These are phyloP conservation scores for Phlogophora meticulosa DNA, from an alignment of 2,888 invertebrate species.

Conservation along the genomic window DNA sequence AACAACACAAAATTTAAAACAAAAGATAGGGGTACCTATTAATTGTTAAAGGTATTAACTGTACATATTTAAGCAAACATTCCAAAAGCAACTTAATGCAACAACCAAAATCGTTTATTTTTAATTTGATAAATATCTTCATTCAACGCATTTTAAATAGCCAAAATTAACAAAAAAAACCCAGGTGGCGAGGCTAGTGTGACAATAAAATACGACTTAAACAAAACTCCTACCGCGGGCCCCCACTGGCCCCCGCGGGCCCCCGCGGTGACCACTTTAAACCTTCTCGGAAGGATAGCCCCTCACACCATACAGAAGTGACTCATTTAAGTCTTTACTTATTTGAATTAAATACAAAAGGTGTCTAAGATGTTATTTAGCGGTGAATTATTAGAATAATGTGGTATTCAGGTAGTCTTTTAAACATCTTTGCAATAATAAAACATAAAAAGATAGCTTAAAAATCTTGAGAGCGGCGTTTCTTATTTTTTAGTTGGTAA, in stretches of 20 bases:
- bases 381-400: slow-evolving; percentile 54
- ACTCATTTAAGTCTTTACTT: slow-evolving; percentile 65
- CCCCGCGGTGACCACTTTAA: slow-evolving; percentile 78
- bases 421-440: slow-evolving; percentile 12
- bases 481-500: not conserved
- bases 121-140: slow-evolving; percentile 46
- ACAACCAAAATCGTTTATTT: slow-evolving; percentile 3
- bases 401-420: slow-evolving; percentile 57
- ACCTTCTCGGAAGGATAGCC: slow-evolving; percentile 78
- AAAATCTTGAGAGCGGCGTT: not conserved
- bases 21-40: not conserved
- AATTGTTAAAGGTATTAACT: not conserved
- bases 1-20: not conserved
- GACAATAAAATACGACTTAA: slow-evolving; percentile 73
- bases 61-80: not conserved
- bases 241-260: slow-evolving; percentile 80
- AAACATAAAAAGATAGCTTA: not conserved
- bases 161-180: slow-evolving; percentile 56
- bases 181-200: slow-evolving; percentile 68
- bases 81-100: not conserved
- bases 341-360: slow-evolving; percentile 60
- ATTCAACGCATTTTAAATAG: slow-evolving; percentile 53
- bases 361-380: slow-evolving; percentile 53
- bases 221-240: slow-evolving; percentile 70
- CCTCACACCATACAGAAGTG: slow-evolving; percentile 66